A percentile compares a stretch with the other conserved stretches of the same genome.
Conservation (phyloP, 2,797 vertebrate genomes). For the Saxicola maurus region DNA sequence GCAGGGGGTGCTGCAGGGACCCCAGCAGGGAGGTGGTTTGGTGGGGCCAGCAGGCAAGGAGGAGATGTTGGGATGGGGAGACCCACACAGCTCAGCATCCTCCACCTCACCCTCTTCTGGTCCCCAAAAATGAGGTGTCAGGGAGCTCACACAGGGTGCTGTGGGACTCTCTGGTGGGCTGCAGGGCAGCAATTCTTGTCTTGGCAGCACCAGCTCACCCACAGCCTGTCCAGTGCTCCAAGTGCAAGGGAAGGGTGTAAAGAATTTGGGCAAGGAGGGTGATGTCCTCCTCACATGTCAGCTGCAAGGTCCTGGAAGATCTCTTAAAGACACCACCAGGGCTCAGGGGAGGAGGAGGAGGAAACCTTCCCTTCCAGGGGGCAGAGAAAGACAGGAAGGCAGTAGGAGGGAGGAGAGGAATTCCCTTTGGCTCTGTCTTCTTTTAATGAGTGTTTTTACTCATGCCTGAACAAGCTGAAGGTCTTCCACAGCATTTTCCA, state of each 20-base stretch:
- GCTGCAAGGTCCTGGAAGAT: neutral
- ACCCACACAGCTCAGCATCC: neutral
- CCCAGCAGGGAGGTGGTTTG: neutral
- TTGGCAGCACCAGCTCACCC: neutral
- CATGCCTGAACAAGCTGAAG: neutral
- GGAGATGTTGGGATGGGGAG: neutral
- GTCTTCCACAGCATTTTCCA: neutral
- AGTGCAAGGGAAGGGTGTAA: neutral
- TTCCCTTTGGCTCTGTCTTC: neutral
- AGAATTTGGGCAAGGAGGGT: neutral
- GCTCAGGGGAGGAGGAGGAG: neutral
- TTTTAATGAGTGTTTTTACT: neutral
- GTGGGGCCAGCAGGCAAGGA: neutral
- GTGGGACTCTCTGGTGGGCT: neutral
- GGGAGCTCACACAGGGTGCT: neutral
- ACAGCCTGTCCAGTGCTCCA: neutral
- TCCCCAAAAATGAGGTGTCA: neutral
- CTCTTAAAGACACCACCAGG: neutral
- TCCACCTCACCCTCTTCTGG: neutral
- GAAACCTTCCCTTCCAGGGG: neutral
- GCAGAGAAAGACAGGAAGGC: neutral
- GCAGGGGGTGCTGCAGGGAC: neutral
- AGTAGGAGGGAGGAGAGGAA: neutral
- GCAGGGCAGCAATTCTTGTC: neutral
- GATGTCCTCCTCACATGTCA: neutral